Conservation (phyloP, 37 sponge, comb jelly and placozoan species). For the Lycopodina hypogea region DNA sequence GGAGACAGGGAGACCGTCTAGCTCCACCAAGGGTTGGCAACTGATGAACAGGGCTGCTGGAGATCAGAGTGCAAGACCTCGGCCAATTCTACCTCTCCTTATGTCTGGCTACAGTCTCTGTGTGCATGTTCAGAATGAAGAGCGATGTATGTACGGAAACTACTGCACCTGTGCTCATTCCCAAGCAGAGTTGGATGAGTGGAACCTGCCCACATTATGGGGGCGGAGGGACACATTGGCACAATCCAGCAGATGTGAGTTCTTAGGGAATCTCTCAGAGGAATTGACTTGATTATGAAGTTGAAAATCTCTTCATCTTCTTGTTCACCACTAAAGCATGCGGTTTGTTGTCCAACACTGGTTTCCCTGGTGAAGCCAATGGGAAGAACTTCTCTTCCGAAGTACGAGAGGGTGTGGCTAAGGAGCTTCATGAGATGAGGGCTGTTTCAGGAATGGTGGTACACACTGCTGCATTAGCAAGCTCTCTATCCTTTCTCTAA, state of each 20-base stretch:
- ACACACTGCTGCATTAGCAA: no score
- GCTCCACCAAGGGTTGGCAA: no score
- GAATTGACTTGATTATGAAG: no score
- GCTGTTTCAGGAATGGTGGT: constrained; percentile 25
- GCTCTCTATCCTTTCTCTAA: no score
- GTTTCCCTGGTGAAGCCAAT: background rate
- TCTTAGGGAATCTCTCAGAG: background rate
- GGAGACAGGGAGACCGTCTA: no score
- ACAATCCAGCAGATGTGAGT: background rate
- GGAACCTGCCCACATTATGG: constrained; percentile 67
- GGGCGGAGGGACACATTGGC: no score
- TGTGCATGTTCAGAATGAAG: constrained; percentile 54
- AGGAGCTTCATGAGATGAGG: constrained; percentile 9
- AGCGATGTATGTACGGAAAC: constrained; percentile 71
- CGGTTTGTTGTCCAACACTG: no score
- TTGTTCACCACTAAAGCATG: background rate
- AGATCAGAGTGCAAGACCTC: background rate
- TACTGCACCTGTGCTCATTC: constrained; percentile 90
- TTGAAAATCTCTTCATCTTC: no score
- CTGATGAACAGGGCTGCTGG: background rate
- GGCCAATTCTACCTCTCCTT: constrained; percentile 45
- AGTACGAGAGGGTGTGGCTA: constrained; percentile 2
- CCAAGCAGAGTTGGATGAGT: constrained; percentile 62
- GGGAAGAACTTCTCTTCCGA: constrained; percentile 20
- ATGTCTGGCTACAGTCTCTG: constrained; percentile 74